Evolutionary conservation across 2,113 vertebrate genomes (phyloP).

Genomic region (Synchiropus splendidus): DNA sequence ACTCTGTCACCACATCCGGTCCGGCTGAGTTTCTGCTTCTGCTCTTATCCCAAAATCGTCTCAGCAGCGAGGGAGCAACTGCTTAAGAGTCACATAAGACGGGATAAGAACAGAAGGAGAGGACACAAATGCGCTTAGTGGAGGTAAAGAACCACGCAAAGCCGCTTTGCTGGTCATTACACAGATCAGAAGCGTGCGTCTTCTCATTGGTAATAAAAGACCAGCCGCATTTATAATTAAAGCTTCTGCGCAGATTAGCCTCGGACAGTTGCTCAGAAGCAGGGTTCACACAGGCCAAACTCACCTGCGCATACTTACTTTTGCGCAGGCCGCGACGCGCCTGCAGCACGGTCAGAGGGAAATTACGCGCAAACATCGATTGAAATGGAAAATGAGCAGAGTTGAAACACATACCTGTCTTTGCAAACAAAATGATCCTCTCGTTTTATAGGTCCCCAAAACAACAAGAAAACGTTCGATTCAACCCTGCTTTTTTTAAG

Average conservation of each 20-base stretch:
- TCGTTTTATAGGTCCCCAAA: not conserved
- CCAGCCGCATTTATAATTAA: conserved; percentile 60
- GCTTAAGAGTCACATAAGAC: conserved; percentile 63
- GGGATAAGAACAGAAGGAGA: conserved; percentile 62
- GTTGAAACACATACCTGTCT: not conserved
- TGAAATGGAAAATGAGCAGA: not conserved
- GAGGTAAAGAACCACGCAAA: conserved; percentile 56
- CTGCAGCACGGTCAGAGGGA: not conserved
- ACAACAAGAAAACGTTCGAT: conserved; percentile 30
- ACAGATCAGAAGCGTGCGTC: conserved; percentile 51
- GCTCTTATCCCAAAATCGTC: conserved; percentile 53
- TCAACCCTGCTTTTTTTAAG: conserved; percentile 14
- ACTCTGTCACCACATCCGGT: no score
- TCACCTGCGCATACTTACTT: conserved; percentile 31
- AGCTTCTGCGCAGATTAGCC: conserved; percentile 41
- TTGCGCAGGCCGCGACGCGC: conserved; percentile 2
- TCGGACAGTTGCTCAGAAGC: conserved; percentile 19
- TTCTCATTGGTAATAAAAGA: conserved; percentile 65
- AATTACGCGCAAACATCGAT: not conserved
- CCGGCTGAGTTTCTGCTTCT: conserved; percentile 29
- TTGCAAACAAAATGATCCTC: not conserved
- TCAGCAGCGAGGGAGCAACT: conserved; percentile 53
- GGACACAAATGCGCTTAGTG: conserved; percentile 67
- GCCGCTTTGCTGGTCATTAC: conserved; percentile 71
- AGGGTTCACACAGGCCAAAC: conserved; percentile 26